Base-by-base conservation (phyloP, 2,797 vertebrate species). In the Oreochromis grahami region DNA sequence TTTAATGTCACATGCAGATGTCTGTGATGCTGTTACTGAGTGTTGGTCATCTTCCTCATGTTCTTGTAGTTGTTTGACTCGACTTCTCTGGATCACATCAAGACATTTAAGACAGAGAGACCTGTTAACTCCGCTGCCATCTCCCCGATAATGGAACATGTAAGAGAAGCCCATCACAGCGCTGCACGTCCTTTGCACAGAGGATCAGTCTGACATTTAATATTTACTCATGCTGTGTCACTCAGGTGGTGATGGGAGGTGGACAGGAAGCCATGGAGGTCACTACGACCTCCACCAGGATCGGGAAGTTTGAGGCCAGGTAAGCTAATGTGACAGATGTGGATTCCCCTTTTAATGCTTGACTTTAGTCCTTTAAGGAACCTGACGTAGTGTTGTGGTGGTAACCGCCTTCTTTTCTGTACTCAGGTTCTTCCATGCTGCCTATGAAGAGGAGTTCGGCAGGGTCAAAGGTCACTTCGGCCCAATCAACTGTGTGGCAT, bases 211-310 rank as follows among this genome's bases (percentile, higher is more conserved):
- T 74, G 68, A 74, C 43, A 48, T 74, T 51, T 50, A 72, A 13
- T 19, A n/a, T 51, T 70, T 48, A 14, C 68, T 29, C 24, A 48
- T 72, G 68, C 1, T 36, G 15, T 34, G 12, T 74, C 15, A 3
- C 12, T 87, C 91, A 99, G 98, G 99, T 99, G 5, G 98, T 99
- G 79, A 97, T 99, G 93, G 99, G 99, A 36, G 99, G 99, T 63
- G 99, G 99, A 70, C 99, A 99, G 88, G 99, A 99, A 91, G 99
- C 99, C 91, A 99, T 99, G 99, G 99, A 99, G 86, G 99, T 99
- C 82, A 99, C 99, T 70, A 99, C 98, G 0, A 99, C 99, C 34
- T 99, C 99, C 86, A 99, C 98, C 77, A 98, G 98, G 95, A 99
- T 99, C 34, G 99, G 99, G 87, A 99, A 99, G 93, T 99, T 99